Evolutionary conservation across 2,797 vertebrate species (phyloP), one percentile per base, ranked within the genome.

Genomic region (Spatula clypeata): DNA sequence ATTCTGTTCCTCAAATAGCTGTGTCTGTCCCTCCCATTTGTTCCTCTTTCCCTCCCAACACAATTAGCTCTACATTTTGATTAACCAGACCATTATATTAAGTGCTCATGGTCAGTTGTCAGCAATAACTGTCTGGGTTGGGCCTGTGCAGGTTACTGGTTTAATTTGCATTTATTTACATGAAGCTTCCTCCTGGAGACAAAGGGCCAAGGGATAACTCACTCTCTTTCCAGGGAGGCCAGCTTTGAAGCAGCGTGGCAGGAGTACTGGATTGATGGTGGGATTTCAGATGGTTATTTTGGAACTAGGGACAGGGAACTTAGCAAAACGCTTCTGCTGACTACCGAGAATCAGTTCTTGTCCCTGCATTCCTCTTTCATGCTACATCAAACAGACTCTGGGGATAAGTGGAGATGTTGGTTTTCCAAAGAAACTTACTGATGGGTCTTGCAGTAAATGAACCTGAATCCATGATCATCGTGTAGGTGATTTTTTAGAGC

Each of bases 41-140:
- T 71, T 94, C 61, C 36, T 89, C 47, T 84, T 90, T 42, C 53
- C 40, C 64, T 94, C 80, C 67, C 91, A 88, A 79, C 60, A 92
- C 73, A 84, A 82, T 88, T 92, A 94, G 26, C 36, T 94, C 53
- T 77, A 67, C 47, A 44, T 85, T 92, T 88, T 88, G 77, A 55
- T 96, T 93, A 95, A 82, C 36, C 9, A 72, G 77, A 54, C 71
- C 19, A 26, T 94, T 86, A 66, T 61, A 79, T 79, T 81, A 90
- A 91, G 70, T 83, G 76, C 42, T 79, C 7, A 71, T 0, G 1
- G 80, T 91, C 86, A 89, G 67, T 86, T 92, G 60, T 79, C 77
- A 67, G 55, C 64, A 73, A 38, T 79, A 93, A 91, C 55, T 88
- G 18, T 66, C 47, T 88, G 90, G 67, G 53, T 57, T 74, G 49